A percentile compares a stretch with the other conserved stretches of the same genome.
phyloP scores from a whole-genome alignment of 1,140 invertebrate genomes.

The Drosophila insularis region DNA sequence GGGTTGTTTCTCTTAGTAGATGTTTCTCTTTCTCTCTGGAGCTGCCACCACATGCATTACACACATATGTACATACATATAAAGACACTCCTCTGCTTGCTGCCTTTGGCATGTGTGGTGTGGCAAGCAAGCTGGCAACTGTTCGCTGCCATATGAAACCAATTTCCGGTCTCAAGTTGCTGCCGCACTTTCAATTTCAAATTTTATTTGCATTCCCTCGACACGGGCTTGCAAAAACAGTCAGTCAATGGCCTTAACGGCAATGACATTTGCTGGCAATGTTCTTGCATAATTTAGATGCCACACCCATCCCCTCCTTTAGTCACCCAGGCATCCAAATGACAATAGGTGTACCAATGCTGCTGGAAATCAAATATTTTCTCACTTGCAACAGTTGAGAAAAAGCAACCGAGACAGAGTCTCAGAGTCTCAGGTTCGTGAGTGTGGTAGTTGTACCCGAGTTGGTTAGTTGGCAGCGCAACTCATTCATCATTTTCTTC shows the following conservation, averaged over 20 bases:
- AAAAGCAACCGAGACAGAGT: constrained; percentile 21
- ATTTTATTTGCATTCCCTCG: constrained; percentile 28
- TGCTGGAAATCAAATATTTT: constrained; percentile 57
- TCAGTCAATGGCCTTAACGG: constrained; percentile 6
- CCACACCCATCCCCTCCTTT: not conserved
- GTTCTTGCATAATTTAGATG: constrained; percentile 57
- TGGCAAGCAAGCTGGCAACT: not conserved
- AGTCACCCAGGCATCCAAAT: not conserved
- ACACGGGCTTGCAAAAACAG: not conserved
- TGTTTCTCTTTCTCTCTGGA: not conserved
- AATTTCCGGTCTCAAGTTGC: constrained; percentile 37
- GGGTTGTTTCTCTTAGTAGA: not conserved
- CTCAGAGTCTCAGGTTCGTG: too few species aligned
- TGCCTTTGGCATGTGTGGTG: constrained; percentile 51
- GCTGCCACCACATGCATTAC: not conserved
- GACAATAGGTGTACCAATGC: constrained; percentile 10
- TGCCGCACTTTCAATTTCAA: constrained; percentile 65
- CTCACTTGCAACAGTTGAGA: constrained; percentile 19
- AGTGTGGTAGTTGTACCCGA: constrained; percentile 23
- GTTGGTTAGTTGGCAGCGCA: constrained; percentile 23
- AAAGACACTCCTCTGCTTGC: not conserved
- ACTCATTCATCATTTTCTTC: constrained; percentile 67
- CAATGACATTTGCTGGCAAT: constrained; percentile 34
- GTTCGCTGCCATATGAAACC: constrained; percentile 49
- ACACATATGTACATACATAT: not conserved